Conservation (phyloP, 2,888 invertebrate genomes). For the Nebria brevicollis region DNA sequence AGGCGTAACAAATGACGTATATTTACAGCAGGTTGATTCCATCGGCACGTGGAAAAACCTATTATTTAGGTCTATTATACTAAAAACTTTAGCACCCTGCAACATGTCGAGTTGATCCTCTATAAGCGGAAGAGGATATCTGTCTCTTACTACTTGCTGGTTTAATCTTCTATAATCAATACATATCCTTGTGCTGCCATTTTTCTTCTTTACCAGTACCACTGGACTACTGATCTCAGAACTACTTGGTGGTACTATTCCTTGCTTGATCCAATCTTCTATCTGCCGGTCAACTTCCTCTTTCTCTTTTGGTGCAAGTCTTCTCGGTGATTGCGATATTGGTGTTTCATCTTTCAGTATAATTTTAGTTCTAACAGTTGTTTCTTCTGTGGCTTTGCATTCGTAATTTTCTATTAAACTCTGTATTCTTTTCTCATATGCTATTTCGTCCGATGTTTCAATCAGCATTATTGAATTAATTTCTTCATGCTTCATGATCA, state of each 20-base stretch:
- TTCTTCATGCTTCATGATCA: neutral
- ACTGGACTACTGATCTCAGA: conserved; percentile 52
- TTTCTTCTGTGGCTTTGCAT: neutral
- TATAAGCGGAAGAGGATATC: conserved; percentile 51
- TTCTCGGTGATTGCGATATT: neutral
- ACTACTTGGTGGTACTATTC: conserved; percentile 48
- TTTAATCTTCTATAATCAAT: conserved; percentile 52
- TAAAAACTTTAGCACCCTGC: conserved; percentile 47
- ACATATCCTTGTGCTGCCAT: conserved; percentile 49
- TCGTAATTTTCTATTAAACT: neutral
- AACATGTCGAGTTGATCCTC: conserved; percentile 51
- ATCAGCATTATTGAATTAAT: too few species aligned
- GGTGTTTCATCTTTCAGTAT: neutral
- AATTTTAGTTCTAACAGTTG: neutral
- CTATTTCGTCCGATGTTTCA: too few species aligned
- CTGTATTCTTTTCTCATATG: too few species aligned
- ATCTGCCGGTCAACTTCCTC: conserved; percentile 21
- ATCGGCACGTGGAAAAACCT: conserved; percentile 54
- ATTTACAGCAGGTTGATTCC: conserved; percentile 47
- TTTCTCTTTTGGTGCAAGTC: neutral
- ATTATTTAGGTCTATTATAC: conserved; percentile 52
- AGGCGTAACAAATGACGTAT: too few species aligned
- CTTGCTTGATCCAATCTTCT: conserved; percentile 50
- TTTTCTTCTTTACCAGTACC: conserved; percentile 50
- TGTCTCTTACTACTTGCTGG: conserved; percentile 49